Evolutionary conservation across 2,113 vertebrate genomes (phyloP), one percentile per base, ranked within the genome.

Genomic region (Ophiodon elongatus): DNA sequence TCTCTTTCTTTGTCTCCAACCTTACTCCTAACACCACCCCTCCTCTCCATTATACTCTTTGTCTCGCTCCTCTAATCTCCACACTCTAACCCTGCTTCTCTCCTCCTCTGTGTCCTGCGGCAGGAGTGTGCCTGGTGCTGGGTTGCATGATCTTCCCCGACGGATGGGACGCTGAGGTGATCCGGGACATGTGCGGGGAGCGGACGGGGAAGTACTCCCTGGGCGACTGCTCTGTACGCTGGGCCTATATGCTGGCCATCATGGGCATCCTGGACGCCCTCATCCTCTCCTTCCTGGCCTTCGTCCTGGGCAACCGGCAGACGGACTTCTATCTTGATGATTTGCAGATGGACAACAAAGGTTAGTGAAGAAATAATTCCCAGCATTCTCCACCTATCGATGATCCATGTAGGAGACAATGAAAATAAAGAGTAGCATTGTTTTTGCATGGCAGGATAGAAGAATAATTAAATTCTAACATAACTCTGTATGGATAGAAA

Each of bases 131-230:
- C 94, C 96, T 99, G 94, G 96, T 99, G 84, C 97, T 99, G 92
- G 98, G 98, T 89, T 99, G 98, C 94, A 97, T 99, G 96, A 99
- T 99, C 94, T 99, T 98, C 92, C 98, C 98, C 1, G 96, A 99
- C 73, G 98, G 98, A 89, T 99, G 97, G 98, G 98, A 99, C 82
- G 97, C 97, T 41, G 97, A 98, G 87, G 97, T 98, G 93, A 97
- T 99, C 90, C 97, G 96, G 92, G 96, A 97, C 88, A 97, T 98
- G 97, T 99, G 98, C 72, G 98, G 97, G 86, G 97, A 98, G 92
- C 97, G 97, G 85, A 95, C 98, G 31, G 98, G 98, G 94, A 98
- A 98, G 94, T 99, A 99, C 93, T 97, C 96, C 33, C 95, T 99
- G 45, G 98, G 98, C 17, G 96, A 97, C 67, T 99, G 98, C 93